Evolutionary conservation across 1,140 invertebrate genomes (phyloP).

Genomic region (Drosophila nebulosa): DNA sequence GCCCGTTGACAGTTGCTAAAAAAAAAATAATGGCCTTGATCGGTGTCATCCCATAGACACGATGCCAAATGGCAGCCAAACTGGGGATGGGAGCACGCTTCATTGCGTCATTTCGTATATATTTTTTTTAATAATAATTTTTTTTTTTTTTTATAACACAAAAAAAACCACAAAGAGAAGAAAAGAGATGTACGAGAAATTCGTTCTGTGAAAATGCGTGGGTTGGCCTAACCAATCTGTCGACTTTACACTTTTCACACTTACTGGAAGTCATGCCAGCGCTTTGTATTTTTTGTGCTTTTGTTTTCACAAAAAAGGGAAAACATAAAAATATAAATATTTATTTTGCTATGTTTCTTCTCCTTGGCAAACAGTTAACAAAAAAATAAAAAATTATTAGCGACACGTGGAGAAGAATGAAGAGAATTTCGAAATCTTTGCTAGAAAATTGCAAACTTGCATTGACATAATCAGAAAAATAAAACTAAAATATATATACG

Average conservation of each 20-base stretch:
- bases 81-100: conserved; percentile 1
- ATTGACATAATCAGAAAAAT: conserved; percentile 65
- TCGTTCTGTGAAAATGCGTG: conserved; percentile 51
- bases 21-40: conserved; percentile 55
- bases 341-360: conserved; percentile 49
- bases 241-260: conserved; percentile 49
- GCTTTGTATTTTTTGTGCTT: conserved; percentile 8
- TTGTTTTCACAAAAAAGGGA: conserved; percentile 5
- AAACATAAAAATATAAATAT: conserved; percentile 61
- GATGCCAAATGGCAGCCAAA: conserved; percentile 50
- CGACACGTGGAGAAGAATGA: neutral
- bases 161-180: conserved; percentile 6
- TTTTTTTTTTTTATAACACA: conserved; percentile 18
- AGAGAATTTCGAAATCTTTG: neutral
- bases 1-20: conserved; percentile 44
- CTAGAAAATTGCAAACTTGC: neutral
- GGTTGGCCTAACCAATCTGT: conserved; percentile 42
- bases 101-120: conserved; percentile 46
- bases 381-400: no score
- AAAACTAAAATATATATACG: conserved; percentile 28
- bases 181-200: conserved; percentile 23
- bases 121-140: conserved; percentile 5
- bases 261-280: conserved; percentile 41
- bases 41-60: conserved; percentile 48
- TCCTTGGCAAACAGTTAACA: neutral